phyloP scores from a whole-genome alignment of 1,140 invertebrate species.

The Zaprionus tsacasi region DNA sequence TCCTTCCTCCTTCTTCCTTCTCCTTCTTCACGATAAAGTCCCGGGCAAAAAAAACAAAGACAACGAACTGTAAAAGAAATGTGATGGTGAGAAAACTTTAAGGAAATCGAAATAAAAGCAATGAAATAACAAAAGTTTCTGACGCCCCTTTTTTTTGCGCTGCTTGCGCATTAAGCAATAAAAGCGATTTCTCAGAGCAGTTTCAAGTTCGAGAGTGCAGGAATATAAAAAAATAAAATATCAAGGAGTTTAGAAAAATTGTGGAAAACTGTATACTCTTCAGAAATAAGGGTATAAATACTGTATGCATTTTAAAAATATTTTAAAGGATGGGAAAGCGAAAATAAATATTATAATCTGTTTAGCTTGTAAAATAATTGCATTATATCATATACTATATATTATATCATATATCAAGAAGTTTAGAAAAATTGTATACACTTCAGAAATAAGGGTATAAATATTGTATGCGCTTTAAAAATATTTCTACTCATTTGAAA shows the following conservation, averaged over 20 bases:
- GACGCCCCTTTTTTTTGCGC: conserved; percentile 19
- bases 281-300: too few relatives aligned
- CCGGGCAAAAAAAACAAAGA: background rate
- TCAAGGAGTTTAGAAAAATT: background rate
- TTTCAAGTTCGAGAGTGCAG: conserved; percentile 52
- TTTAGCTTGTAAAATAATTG: too few relatives aligned
- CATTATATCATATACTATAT: too few relatives aligned
- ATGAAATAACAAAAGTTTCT: conserved; percentile 67
- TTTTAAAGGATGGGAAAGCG: too few relatives aligned
- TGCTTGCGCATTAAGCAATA: conserved; percentile 60
- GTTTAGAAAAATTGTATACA: background rate
- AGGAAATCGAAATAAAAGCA: conserved; percentile 57
- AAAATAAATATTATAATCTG: too few relatives aligned
- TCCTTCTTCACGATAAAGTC: background rate
- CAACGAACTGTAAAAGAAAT: background rate
- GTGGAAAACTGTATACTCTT: background rate
- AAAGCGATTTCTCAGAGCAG: conserved; percentile 50
- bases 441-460: background rate
- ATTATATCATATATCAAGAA: too few relatives aligned
- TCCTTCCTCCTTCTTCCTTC: background rate
- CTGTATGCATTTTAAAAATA: too few relatives aligned
- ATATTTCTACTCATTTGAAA: too few relatives aligned
- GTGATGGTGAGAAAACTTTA: conserved; percentile 40
- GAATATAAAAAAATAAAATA: background rate
- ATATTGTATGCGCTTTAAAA: too few relatives aligned